Evolutionary conservation across 2,797 vertebrate species (phyloP), one percentile per base, ranked within the genome.

Genomic region (Hydrolagus colliei): DNA sequence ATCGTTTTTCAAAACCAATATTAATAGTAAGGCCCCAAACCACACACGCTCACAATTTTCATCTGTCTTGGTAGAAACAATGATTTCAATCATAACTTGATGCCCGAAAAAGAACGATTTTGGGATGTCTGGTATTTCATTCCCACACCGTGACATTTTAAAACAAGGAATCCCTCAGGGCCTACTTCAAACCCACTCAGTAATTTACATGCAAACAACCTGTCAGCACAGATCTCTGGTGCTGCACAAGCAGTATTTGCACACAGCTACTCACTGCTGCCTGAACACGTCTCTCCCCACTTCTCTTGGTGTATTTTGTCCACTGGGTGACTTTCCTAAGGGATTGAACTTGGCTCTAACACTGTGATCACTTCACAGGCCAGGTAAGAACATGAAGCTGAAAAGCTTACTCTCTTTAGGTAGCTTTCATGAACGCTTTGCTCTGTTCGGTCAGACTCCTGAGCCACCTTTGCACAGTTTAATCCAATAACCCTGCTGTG

Each of bases 191-290:
- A 65, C 65, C 79, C 32, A 71, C 65, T 71, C 65, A 71, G 65
- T 71, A 84, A 71, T n/a, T 84, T 68, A 68, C 79, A 84, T 12
- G 71, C 68, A 84, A 68, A 84, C 63, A 84, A 41, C 65, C 41
- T 71, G 79, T 84, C 79, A 84, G 32, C 13, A 41, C 16, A 84
- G 65, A 41, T 63, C 79, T 84, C 32, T 41, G 8, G 1, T n/a
- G 32, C 65, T 41, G 79, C 10, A 9, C 71, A 27, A 84, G 32
- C 32, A 41, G 67, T 84, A 68, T 32, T 84, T 35, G 27, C 27
- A 35, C 32, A 41, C 79, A 84, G 71, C 67, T 84, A 18, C 67
- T 71, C 22, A 84, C 41, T 84, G 27, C 32, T 14, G 14, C 68
- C 27, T 41, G 73, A 12, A 16, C 4, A 8, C 9, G 7, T 67